These are phyloP conservation scores for Paramuricea clavata DNA, from an alignment of 92 coral and sea anemone species.

Conservation along the genomic window DNA sequence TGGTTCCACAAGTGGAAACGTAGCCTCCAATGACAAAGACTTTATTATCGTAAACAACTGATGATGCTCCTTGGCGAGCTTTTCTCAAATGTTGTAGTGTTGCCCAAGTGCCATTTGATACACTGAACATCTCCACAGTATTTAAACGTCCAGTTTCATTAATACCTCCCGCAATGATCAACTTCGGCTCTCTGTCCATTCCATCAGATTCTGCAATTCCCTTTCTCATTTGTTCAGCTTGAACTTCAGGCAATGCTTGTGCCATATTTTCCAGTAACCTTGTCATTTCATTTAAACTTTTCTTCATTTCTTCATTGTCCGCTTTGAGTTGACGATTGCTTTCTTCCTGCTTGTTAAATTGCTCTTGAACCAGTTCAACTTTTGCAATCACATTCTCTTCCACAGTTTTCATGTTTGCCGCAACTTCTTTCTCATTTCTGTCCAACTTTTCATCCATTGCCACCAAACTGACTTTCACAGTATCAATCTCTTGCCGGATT, in stretches of 20 bases:
- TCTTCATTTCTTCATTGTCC: neutral
- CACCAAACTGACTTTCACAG: neutral
- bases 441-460: conserved; percentile 4
- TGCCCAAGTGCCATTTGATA: neutral
- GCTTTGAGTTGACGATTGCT: neutral
- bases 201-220: neutral
- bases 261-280: neutral
- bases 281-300: neutral
- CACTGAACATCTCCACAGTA: conserved; percentile 8
- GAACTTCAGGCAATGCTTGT: neutral
- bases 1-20: neutral
- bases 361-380: neutral
- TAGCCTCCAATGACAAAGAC: conserved; percentile 20
- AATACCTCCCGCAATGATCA: conserved; percentile 20
- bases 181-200: neutral
- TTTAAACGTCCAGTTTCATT: neutral
- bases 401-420: neutral
- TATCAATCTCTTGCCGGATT: neutral
- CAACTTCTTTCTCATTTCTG: neutral
- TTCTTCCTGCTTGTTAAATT: neutral
- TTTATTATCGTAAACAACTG: conserved; percentile 17
- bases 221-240: neutral
- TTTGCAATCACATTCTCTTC: neutral
- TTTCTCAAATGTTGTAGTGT: conserved; percentile 11
- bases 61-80: neutral